Percentiles rank a stretch among this genome's conserved stretches.
Conservation (phyloP, 2,113 vertebrate genomes). For the Ciconia maguari region DNA sequence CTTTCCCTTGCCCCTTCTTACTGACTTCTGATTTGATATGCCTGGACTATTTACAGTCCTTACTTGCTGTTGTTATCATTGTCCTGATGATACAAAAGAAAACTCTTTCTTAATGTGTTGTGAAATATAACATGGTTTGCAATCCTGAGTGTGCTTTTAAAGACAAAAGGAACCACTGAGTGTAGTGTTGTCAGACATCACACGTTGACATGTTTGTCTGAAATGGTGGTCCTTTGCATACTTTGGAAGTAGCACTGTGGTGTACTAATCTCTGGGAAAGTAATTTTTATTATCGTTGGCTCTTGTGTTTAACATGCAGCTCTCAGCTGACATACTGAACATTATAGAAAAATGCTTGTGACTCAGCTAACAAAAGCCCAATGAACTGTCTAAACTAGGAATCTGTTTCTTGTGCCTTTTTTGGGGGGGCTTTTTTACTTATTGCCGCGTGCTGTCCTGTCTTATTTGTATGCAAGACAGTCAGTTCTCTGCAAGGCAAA, state of each 20-base stretch:
- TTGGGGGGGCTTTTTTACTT: neutral
- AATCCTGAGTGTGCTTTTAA: neutral
- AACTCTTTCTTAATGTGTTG: neutral
- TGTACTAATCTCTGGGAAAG: conserved; percentile 28
- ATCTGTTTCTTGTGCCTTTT: neutral
- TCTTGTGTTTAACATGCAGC: neutral
- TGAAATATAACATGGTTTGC: neutral
- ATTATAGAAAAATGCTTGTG: conserved; percentile 27
- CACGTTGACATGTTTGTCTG: neutral
- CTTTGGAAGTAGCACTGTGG: neutral
- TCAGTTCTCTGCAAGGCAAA: neutral
- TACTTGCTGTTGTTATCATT: neutral
- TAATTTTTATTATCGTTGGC: conserved; percentile 40
- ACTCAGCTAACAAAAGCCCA: conserved; percentile 32
- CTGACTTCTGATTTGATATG: neutral
- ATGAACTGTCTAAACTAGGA: neutral
- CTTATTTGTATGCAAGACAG: conserved; percentile 1
- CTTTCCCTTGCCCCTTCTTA: neutral
- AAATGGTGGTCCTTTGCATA: neutral
- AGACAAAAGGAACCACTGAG: neutral
- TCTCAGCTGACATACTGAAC: conserved; percentile 7
- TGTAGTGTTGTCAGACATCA: neutral
- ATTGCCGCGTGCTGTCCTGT: neutral
- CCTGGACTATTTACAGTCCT: neutral
- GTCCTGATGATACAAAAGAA: neutral